Evolutionary conservation across 1,140 invertebrate genomes (phyloP).

Genomic region (Eulimnadia texana): DNA sequence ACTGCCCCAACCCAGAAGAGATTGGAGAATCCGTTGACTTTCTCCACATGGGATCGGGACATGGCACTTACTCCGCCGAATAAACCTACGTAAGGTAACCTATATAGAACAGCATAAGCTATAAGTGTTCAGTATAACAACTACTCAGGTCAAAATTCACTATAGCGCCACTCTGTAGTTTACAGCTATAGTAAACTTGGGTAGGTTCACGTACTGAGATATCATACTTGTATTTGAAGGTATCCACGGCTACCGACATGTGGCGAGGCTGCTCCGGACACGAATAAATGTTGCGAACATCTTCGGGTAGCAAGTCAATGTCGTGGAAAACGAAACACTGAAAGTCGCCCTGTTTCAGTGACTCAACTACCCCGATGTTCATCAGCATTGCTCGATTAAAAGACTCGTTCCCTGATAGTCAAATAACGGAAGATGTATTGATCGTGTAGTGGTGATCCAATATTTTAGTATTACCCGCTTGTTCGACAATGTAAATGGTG

Average conservation of each 20-base stretch:
- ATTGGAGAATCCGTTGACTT: slow-evolving; percentile 52
- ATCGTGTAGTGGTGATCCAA: background rate
- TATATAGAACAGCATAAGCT: slow-evolving; percentile 28
- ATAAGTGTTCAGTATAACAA: background rate
- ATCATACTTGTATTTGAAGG: slow-evolving; percentile 72
- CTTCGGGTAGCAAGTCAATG: slow-evolving; percentile 49
- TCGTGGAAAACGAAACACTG: slow-evolving; percentile 53
- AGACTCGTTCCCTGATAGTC: slow-evolving; percentile 38
- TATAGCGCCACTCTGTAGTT: background rate
- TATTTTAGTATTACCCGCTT: slow-evolving; percentile 41
- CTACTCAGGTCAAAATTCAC: background rate
- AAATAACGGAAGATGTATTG: slow-evolving; percentile 14
- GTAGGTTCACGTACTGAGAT: slow-evolving; percentile 16
- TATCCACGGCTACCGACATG: slow-evolving; percentile 87
- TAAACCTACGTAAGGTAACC: slow-evolving; percentile 71
- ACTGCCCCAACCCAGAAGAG: slow-evolving; percentile 51
- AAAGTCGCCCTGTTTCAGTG: slow-evolving; percentile 51
- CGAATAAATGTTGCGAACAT: slow-evolving; percentile 46
- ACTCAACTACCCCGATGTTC: slow-evolving; percentile 88
- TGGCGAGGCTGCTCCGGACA: slow-evolving; percentile 67
- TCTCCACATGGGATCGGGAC: slow-evolving; percentile 38
- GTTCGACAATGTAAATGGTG: slow-evolving; percentile 89
- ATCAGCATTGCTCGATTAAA: slow-evolving; percentile 89
- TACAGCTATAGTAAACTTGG: no score
- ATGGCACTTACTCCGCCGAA: slow-evolving; percentile 55